Percentiles rank a stretch among this genome's conserved stretches.
Conservation (phyloP, 2,797 vertebrate species). For the Ctenopoma kingsleyae region DNA sequence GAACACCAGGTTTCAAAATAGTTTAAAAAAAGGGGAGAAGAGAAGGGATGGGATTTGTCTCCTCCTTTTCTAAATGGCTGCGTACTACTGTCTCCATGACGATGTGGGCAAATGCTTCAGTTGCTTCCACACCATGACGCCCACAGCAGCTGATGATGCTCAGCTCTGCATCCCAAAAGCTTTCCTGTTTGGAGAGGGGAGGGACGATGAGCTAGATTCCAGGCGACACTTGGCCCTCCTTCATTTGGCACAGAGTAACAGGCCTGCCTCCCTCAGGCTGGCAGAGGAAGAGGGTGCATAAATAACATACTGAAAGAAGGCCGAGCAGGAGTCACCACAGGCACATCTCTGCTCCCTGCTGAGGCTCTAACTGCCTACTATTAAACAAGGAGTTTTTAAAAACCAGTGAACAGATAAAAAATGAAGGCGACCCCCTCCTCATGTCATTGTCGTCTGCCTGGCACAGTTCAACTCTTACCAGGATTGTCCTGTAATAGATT, state of each 20-base stretch:
- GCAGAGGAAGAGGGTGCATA: conserved; percentile 65
- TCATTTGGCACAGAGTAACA: conserved; percentile 70
- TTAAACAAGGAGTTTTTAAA: conserved; percentile 62
- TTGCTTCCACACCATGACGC: conserved; percentile 52
- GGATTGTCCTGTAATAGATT: conserved; percentile 15
- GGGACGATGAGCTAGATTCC: conserved; percentile 75
- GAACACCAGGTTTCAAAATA: conserved; percentile 70
- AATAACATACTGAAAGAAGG: conserved; percentile 75
- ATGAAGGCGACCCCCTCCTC: conserved; percentile 30
- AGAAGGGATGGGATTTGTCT: conserved; percentile 45
- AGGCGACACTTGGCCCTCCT: conserved; percentile 74
- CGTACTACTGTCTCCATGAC: conserved; percentile 65
- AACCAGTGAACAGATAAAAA: conserved; percentile 49
- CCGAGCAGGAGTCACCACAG: conserved; percentile 68
- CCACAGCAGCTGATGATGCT: conserved; percentile 58
- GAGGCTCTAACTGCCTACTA: conserved; percentile 54
- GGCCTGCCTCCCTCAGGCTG: conserved; percentile 69
- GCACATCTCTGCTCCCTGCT: conserved; percentile 54
- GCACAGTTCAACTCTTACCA: not conserved
- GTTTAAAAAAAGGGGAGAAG: conserved; percentile 42
- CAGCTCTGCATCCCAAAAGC: conserved; percentile 55
- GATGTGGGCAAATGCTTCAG: conserved; percentile 56
- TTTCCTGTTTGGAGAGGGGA: conserved; percentile 63
- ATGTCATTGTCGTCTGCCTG: conserved; percentile 21
- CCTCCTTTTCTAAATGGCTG: conserved; percentile 53